A percentile compares a stretch with the other conserved stretches of the same genome.
Evolutionary conservation across 2,113 vertebrate genomes (phyloP).

Genomic region (Pseudorasbora parva): DNA sequence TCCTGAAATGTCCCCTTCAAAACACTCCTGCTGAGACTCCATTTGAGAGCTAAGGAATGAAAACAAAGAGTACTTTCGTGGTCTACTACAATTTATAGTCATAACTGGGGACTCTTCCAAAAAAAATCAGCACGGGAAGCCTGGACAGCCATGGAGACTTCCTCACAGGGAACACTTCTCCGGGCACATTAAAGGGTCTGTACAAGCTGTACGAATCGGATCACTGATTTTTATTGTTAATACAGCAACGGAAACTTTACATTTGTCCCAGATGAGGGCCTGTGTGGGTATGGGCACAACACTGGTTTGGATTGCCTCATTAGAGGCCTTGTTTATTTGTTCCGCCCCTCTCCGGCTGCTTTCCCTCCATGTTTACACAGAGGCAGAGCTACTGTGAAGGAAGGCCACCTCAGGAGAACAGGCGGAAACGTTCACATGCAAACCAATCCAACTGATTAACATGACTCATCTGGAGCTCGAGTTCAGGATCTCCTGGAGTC

Average conservation of each 20-base stretch:
- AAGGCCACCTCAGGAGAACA: neutral
- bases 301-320: neutral
- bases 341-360: conserved; percentile 8
- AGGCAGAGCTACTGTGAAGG: conserved; percentile 14
- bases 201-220: neutral
- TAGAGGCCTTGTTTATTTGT: conserved; percentile 1
- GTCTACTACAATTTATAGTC: conserved; percentile 21
- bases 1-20: conserved; percentile 6
- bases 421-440: neutral
- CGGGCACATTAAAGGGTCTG: neutral
- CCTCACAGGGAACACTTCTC: conserved; percentile 3
- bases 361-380: conserved; percentile 16
- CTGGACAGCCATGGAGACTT: neutral
- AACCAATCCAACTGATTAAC: neutral
- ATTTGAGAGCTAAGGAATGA: neutral
- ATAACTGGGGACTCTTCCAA: conserved; percentile 17
- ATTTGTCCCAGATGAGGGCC: neutral
- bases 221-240: neutral
- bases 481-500: neutral
- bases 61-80: conserved; percentile 27
- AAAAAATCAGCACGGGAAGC: neutral
- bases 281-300: neutral
- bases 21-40: conserved; percentile 17
- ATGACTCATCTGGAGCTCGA: neutral
- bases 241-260: neutral